Evolutionary conservation across 2,797 vertebrate species (phyloP).

Genomic region (Liparis tanakae): DNA sequence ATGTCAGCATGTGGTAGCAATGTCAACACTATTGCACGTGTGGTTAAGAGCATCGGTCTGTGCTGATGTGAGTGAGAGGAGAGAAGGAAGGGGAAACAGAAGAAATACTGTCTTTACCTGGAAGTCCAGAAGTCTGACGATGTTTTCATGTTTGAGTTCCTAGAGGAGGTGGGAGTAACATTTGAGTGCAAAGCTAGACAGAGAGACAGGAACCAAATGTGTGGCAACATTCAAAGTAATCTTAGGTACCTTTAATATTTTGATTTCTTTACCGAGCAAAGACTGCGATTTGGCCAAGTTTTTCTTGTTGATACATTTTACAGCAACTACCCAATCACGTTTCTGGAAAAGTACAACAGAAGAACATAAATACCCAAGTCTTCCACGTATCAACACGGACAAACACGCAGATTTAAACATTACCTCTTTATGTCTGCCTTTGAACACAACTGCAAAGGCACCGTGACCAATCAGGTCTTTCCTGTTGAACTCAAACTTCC

Average conservation of each 20-base stretch:
- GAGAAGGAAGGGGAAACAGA: background rate
- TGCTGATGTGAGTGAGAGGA: conserved; percentile 11
- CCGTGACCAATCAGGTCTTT: conserved; percentile 96
- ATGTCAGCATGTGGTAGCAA: conserved; percentile 28
- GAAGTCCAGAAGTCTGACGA: conserved; percentile 95
- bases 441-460: conserved; percentile 97
- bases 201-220: background rate
- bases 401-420: background rate
- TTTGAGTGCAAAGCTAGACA: conserved; percentile 7
- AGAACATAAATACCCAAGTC: background rate
- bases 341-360: conserved; percentile 78
- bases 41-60: background rate
- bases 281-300: conserved; percentile 95
- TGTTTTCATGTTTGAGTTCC: conserved; percentile 98
- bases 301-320: conserved; percentile 99
- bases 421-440: conserved; percentile 95
- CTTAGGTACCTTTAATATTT: conserved; percentile 93
- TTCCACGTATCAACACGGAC: background rate
- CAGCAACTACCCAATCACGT: conserved; percentile 92
- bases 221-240: background rate
- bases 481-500: conserved; percentile 95
- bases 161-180: conserved; percentile 56
- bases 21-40: background rate
- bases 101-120: conserved; percentile 83
- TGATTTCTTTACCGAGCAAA: conserved; percentile 96